Conservation (phyloP, 2,888 invertebrate species). For the Cetonia aurata region DNA sequence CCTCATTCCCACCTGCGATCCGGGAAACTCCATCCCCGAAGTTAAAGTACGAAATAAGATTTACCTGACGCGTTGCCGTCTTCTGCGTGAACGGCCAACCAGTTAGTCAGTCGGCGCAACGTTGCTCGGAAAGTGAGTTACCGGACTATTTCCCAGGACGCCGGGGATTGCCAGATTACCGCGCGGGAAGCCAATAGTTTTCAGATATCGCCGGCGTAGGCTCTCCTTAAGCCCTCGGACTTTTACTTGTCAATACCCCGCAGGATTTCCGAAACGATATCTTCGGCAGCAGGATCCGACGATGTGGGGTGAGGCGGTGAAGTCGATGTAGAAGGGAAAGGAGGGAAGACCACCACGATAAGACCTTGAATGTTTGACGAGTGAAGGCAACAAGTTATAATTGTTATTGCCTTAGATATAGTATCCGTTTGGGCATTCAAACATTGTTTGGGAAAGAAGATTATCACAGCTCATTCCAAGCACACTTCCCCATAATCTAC, state of each 20-base stretch:
- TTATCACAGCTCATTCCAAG: too few relatives aligned
- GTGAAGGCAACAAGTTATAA: too few relatives aligned
- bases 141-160: slow-evolving; percentile 55
- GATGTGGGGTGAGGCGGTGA: too few relatives aligned
- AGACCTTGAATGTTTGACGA: too few relatives aligned
- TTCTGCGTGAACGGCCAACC: neutral
- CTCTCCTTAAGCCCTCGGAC: slow-evolving; percentile 31
- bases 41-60: slow-evolving; percentile 55
- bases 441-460: too few relatives aligned
- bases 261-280: slow-evolving; percentile 33
- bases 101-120: slow-evolving; percentile 38
- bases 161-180: slow-evolving; percentile 59
- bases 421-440: too few relatives aligned
- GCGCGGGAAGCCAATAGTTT: slow-evolving; percentile 58
- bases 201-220: slow-evolving; percentile 50
- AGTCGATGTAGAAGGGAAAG: too few relatives aligned
- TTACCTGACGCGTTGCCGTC: slow-evolving; percentile 54
- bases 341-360: too few relatives aligned
- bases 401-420: too few relatives aligned
- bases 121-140: slow-evolving; percentile 56
- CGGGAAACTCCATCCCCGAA: slow-evolving; percentile 4
- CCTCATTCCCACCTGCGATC: too few relatives aligned
- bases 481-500: too few relatives aligned
- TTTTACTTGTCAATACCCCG: slow-evolving; percentile 52
- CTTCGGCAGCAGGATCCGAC: too few relatives aligned